These are phyloP conservation scores for Eumacrocentrus americanus DNA, from an alignment of 2,888 invertebrate species.

Conservation along the genomic window DNA sequence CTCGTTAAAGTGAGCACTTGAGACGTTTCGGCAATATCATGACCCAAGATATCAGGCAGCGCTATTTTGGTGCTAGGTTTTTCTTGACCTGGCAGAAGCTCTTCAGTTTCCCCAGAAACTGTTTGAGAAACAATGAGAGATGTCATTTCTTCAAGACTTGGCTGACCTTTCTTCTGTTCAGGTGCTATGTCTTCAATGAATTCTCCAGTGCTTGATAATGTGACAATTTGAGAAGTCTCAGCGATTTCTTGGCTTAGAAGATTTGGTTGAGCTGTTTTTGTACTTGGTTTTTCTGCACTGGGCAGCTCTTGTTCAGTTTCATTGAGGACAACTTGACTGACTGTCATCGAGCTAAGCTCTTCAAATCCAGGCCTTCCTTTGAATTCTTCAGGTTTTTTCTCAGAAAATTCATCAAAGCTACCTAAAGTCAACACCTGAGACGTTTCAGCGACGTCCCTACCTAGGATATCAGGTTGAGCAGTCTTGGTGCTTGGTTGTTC, in stretches of 20 bases:
- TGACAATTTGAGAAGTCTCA: slow-evolving; percentile 51
- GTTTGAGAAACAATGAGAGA: slow-evolving; percentile 44
- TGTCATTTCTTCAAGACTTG: slow-evolving; percentile 33
- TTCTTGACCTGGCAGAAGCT: slow-evolving; percentile 31
- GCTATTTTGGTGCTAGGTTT: slow-evolving; percentile 39
- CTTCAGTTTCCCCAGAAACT: slow-evolving; percentile 43
- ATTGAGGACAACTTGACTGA: slow-evolving; percentile 39
- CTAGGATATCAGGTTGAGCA: slow-evolving; percentile 51
- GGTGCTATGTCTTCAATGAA: slow-evolving; percentile 32
- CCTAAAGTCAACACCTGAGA: slow-evolving; percentile 47
- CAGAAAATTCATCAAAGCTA: slow-evolving; percentile 38
- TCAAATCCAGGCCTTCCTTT: slow-evolving; percentile 38
- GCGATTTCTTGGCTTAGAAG: slow-evolving; percentile 54
- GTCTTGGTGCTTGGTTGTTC: slow-evolving; percentile 51
- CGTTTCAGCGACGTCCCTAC: slow-evolving; percentile 52
- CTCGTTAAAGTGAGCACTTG: slow-evolving; percentile 44
- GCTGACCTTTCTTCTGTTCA: slow-evolving; percentile 35
- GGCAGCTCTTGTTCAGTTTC: slow-evolving; percentile 38
- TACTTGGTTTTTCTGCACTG: slow-evolving; percentile 26
- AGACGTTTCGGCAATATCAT: slow-evolving; percentile 55
- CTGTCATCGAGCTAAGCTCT: slow-evolving; percentile 37
- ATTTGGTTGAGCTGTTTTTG: slow-evolving; percentile 40
- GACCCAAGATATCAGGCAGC: slow-evolving; percentile 40
- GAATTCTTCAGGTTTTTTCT: slow-evolving; percentile 35
- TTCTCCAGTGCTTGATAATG: slow-evolving; percentile 41